Evolutionary conservation across 2,888 invertebrate species (phyloP).

Genomic region (Schrankia costaestrigalis): DNA sequence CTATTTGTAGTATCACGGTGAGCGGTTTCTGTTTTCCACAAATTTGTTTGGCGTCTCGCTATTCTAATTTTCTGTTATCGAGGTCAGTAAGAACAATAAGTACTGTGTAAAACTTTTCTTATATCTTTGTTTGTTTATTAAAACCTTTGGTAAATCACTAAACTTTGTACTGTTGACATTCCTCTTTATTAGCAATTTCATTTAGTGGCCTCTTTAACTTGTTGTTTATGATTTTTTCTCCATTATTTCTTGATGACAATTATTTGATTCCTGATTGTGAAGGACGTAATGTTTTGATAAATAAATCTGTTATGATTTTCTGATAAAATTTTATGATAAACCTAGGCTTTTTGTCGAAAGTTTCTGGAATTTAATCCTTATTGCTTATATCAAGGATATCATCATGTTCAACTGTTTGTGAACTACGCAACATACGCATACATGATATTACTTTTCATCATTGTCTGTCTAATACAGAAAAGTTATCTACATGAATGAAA

Average conservation of each 20-base stretch:
- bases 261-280: conserved; percentile 29
- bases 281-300: neutral
- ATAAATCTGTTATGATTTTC: neutral
- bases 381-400: no score
- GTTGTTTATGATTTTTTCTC: conserved; percentile 58
- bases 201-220: conserved; percentile 51
- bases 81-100: conserved; percentile 53
- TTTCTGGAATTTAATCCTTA: no score
- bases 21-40: conserved; percentile 24
- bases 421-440: no score
- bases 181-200: conserved; percentile 66
- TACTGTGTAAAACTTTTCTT: conserved; percentile 51
- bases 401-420: no score
- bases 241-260: conserved; percentile 31
- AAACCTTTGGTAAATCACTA: conserved; percentile 56
- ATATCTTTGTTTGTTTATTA: conserved; percentile 67
- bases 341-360: no score
- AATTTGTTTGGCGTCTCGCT: conserved; percentile 33
- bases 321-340: no score
- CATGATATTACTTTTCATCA: no score
- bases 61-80: conserved; percentile 42
- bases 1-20: conserved; percentile 12
- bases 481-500: no score
- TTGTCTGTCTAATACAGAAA: no score
- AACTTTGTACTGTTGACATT: conserved; percentile 58